Evolutionary conservation across 2,888 invertebrate genomes (phyloP).

Genomic region (Mesorhabditis sp.): DNA sequence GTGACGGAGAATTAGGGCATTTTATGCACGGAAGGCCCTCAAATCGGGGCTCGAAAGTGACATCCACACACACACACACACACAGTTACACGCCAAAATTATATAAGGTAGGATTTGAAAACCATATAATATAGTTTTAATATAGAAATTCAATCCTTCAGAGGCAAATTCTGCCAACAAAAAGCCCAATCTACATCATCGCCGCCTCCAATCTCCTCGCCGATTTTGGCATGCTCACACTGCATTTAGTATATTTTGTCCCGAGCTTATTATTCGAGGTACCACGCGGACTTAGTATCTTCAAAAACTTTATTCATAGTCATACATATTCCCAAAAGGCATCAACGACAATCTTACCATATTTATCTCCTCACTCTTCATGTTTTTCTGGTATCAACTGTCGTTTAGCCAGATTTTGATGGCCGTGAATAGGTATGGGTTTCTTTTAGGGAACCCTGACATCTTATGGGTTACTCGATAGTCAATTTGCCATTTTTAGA

Average conservation of each 20-base stretch:
- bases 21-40: too few species aligned
- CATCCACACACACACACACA: too few species aligned
- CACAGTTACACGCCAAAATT: too few species aligned
- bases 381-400: slow-evolving; percentile 4
- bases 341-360: not conserved
- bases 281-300: not conserved
- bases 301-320: not conserved
- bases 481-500: not conserved
- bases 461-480: too few species aligned
- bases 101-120: too few species aligned
- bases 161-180: not conserved
- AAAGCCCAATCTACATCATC: slow-evolving; percentile 1
- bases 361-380: not conserved
- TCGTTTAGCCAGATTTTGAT: not conserved
- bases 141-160: not conserved
- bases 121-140: too few species aligned
- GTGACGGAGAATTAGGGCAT: too few species aligned
- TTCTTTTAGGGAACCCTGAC: not conserved
- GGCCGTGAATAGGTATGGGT: not conserved
- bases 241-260: not conserved
- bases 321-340: not conserved
- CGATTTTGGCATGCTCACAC: not conserved
- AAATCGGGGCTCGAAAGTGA: too few species aligned
- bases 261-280: slow-evolving; percentile 1
- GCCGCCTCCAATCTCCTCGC: not conserved